Conservation (phyloP, 2,888 invertebrate species). For the Phortica okadai region DNA sequence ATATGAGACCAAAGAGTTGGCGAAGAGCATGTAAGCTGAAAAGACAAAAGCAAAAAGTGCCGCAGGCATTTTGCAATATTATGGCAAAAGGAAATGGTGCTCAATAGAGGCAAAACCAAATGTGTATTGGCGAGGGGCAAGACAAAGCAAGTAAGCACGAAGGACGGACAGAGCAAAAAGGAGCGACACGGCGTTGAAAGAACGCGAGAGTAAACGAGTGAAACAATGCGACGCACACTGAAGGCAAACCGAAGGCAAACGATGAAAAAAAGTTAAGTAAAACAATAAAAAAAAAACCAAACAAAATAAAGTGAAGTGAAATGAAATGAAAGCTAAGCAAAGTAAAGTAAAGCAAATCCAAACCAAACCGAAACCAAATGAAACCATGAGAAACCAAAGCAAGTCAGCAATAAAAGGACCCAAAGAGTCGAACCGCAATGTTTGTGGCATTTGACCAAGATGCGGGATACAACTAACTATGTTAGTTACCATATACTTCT, state of each 20-base stretch:
- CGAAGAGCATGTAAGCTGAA: background rate
- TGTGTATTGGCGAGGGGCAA: too few relatives aligned
- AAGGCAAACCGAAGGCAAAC: too few relatives aligned
- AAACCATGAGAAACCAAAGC: background rate
- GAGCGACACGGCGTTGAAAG: too few relatives aligned
- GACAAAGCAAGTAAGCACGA: too few relatives aligned
- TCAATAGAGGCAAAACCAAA: background rate
- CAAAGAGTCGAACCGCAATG: slow-evolving; percentile 16
- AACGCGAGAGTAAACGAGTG: too few relatives aligned
- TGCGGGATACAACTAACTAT: background rate
- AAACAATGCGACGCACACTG: too few relatives aligned
- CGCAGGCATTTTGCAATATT: slow-evolving; percentile 3
- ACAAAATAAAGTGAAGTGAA: background rate
- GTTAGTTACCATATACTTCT: background rate
- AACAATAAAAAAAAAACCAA: background rate
- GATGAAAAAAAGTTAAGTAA: too few relatives aligned
- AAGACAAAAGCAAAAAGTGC: background rate
- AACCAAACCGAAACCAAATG: background rate
- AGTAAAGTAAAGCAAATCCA: background rate
- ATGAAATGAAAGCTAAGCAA: background rate
- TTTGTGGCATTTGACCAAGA: slow-evolving; percentile 20
- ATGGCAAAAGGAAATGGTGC: slow-evolving; percentile 4
- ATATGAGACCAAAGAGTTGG: background rate
- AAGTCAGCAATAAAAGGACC: slow-evolving; percentile 8
- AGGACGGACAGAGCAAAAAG: too few relatives aligned